A percentile compares a stretch with the other conserved stretches of the same genome.
These are phyloP conservation scores for Catostylus mosaicus DNA, from an alignment of 30 jellyfish, hydroid and myxozoan genomes.

Conservation along the genomic window DNA sequence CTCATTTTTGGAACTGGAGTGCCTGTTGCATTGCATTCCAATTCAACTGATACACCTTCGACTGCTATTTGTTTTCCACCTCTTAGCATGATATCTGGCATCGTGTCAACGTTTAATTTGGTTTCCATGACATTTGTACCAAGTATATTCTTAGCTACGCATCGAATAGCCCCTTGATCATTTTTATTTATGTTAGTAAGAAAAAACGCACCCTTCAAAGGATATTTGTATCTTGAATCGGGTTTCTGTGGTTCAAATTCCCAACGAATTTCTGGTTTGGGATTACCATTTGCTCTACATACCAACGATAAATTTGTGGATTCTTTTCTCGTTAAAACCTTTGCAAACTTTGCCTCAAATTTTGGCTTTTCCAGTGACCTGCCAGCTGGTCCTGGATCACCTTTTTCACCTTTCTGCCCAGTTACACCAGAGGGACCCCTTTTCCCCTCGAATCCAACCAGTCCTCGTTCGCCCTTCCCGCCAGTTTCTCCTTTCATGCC, in stretches of 20 bases:
- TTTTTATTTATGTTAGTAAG: neutral
- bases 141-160: slow-evolving; percentile 36
- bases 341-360: neutral
- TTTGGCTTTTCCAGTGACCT: slow-evolving; percentile 25
- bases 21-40: slow-evolving; percentile 27
- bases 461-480: neutral
- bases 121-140: slow-evolving; percentile 15
- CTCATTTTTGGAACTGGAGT: slow-evolving; percentile 32
- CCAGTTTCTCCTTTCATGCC: slow-evolving; percentile 18
- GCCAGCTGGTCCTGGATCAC: slow-evolving; percentile 31
- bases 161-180: slow-evolving; percentile 21
- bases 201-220: slow-evolving; percentile 9
- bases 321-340: neutral
- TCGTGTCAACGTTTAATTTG: slow-evolving; percentile 23
- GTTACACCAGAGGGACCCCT: neutral
- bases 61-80: neutral
- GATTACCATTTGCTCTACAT: slow-evolving; percentile 41
- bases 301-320: neutral
- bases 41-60: neutral
- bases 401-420: slow-evolving; percentile 37
- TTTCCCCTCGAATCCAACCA: neutral
- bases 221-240: slow-evolving; percentile 29
- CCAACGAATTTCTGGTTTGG: slow-evolving; percentile 23
- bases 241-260: slow-evolving; percentile 1
- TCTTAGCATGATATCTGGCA: slow-evolving; percentile 4